Conservation (phyloP, 2,888 invertebrate genomes). For the Chymomyza fuscimana region DNA sequence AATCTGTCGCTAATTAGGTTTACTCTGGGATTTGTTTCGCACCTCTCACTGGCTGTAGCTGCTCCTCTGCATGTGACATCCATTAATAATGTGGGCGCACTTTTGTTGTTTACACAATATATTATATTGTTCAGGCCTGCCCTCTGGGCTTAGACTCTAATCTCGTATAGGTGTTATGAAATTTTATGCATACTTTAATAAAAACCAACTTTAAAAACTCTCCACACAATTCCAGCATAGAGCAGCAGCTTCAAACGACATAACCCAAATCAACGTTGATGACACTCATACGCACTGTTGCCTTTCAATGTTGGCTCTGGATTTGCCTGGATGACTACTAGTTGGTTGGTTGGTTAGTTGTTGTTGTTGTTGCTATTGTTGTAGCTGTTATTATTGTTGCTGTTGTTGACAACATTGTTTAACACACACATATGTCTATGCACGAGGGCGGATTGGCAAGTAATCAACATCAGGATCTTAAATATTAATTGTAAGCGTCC, state of each 20-base stretch:
- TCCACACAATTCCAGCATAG: not conserved
- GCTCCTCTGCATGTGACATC: constrained; percentile 8
- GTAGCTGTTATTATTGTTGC: constrained; percentile 51
- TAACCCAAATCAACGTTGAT: constrained; percentile 58
- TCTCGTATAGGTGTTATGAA: not conserved
- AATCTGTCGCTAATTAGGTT: constrained; percentile 75
- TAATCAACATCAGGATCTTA: too few relatives aligned
- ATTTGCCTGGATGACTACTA: not conserved
- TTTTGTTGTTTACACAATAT: not conserved
- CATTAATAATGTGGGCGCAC: constrained; percentile 31
- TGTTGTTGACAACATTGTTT: constrained; percentile 73
- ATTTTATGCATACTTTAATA: not conserved
- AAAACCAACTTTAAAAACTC: constrained; percentile 18
- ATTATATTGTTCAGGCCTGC: not conserved
- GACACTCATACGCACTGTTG: constrained; percentile 74
- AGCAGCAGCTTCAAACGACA: not conserved
- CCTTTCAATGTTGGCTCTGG: constrained; percentile 45
- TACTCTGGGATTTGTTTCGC: constrained; percentile 73
- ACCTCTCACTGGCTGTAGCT: constrained; percentile 43
- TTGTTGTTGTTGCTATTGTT: constrained; percentile 32
- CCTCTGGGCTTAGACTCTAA: not conserved
- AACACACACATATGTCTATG: constrained; percentile 31
- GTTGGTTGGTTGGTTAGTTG: constrained; percentile 20
- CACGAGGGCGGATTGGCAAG: constrained; percentile 12
- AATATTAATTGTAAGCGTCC: too few relatives aligned